Conservation (phyloP, 2,888 invertebrate species). For the Girardia tigrina region DNA sequence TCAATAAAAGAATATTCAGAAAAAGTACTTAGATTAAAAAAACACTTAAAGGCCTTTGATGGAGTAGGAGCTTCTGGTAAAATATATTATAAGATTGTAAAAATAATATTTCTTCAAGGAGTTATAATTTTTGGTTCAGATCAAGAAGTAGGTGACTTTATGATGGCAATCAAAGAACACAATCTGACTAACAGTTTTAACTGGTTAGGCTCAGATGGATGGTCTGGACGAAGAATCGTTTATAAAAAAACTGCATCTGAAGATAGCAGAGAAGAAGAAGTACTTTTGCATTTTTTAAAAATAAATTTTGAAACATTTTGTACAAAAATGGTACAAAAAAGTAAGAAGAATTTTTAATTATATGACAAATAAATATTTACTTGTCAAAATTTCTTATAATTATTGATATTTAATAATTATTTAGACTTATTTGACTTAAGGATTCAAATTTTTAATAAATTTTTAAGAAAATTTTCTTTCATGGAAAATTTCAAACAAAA, state of each 20-base stretch:
- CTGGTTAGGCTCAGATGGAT: conserved; percentile 90
- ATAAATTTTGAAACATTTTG: too few species aligned
- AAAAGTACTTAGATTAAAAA: conserved; percentile 21
- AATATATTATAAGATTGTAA: too few species aligned
- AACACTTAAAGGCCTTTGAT: conserved; percentile 30
- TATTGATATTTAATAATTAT: too few species aligned
- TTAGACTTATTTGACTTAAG: too few species aligned
- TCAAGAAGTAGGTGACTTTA: conserved; percentile 86
- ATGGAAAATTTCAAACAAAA: too few species aligned
- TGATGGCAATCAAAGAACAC: conserved; percentile 72
- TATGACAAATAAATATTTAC: too few species aligned
- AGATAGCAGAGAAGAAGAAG: conserved; percentile 3
- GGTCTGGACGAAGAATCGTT: conserved; percentile 63
- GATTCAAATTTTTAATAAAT: too few species aligned
- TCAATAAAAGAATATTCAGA: conserved; percentile 30
- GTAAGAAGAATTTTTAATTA: too few species aligned
- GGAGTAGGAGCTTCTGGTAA: conserved; percentile 33
- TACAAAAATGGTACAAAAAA: too few species aligned
- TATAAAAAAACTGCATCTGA: conserved; percentile 38
- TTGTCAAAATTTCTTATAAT: too few species aligned
- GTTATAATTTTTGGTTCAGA: conserved; percentile 88
- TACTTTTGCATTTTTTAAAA: not conserved
- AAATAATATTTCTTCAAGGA: too few species aligned
- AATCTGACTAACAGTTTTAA: conserved; percentile 77
- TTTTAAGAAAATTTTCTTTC: too few species aligned